Evolutionary conservation across 2,888 invertebrate species (phyloP).

Genomic region (Blastobasis lacticolella): DNA sequence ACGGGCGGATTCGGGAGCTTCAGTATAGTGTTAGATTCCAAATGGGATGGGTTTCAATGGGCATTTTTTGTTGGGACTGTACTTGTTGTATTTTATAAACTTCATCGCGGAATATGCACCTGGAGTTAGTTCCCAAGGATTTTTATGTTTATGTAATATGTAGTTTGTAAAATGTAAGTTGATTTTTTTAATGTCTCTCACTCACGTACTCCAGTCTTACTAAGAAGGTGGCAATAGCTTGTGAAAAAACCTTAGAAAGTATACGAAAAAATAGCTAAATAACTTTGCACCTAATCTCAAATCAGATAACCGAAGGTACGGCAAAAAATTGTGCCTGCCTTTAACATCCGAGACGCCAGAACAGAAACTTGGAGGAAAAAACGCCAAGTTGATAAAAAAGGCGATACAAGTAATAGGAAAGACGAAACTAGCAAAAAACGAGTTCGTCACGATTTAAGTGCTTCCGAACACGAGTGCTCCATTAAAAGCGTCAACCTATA

Average conservation of each 20-base stretch:
- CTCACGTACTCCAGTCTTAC: no score
- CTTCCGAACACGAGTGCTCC: slow-evolving; percentile 52
- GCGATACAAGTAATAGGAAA: slow-evolving; percentile 26
- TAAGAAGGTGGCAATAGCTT: no score
- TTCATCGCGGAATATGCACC: no score
- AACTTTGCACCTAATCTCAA: slow-evolving; percentile 54
- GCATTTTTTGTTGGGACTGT: no score
- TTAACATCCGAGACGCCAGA: slow-evolving; percentile 18
- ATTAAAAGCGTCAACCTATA: slow-evolving; percentile 8
- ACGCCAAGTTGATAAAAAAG: slow-evolving; percentile 31
- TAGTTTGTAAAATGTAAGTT: no score
- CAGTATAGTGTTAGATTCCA: no score
- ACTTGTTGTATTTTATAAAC: no score
- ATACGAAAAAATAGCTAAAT: slow-evolving; percentile 24
- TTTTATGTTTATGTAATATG: no score
- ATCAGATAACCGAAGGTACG: slow-evolving; percentile 47
- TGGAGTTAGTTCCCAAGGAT: no score
- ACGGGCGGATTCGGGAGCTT: no score
- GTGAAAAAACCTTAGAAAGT: slow-evolving; percentile 24
- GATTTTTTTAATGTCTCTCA: no score
- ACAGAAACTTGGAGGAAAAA: slow-evolving; percentile 19
- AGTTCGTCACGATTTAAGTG: slow-evolving; percentile 45
- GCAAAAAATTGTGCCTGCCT: slow-evolving; percentile 41
- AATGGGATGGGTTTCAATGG: no score
- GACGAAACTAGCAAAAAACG: slow-evolving; percentile 36